Evolutionary conservation across 2,888 invertebrate genomes (phyloP).

Genomic region (Amphipyra tragopoginis): DNA sequence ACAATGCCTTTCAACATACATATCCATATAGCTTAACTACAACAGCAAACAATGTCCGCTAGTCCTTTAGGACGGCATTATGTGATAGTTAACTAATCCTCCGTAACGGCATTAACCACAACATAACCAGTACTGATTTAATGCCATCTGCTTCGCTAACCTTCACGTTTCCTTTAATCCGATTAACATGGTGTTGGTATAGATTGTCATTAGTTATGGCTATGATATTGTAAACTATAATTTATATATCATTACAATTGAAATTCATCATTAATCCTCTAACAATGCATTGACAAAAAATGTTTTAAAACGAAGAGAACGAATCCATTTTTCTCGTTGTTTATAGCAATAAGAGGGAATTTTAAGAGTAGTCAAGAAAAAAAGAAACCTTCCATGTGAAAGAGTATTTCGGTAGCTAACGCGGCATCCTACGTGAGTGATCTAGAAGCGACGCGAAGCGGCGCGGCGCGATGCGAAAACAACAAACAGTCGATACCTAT

Average conservation of each 20-base stretch:
- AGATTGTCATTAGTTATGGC: constrained; percentile 40
- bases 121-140: constrained; percentile 55
- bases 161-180: constrained; percentile 56
- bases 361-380: too few relatives aligned
- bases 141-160: constrained; percentile 50
- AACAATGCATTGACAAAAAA: too few relatives aligned
- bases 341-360: too few relatives aligned
- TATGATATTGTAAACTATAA: constrained; percentile 9
- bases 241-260: background rate
- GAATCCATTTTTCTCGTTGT: too few relatives aligned
- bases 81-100: constrained; percentile 42
- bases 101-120: constrained; percentile 38
- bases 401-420: too few relatives aligned
- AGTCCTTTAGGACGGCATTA: constrained; percentile 37
- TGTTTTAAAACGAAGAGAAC: too few relatives aligned
- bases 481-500: too few relatives aligned
- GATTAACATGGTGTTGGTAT: constrained; percentile 45
- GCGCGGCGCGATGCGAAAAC: too few relatives aligned
- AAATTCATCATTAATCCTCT: too few relatives aligned
- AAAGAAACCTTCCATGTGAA: too few relatives aligned
- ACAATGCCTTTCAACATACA: background rate
- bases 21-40: constrained; percentile 27
- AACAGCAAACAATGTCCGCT: constrained; percentile 15
- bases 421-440: too few relatives aligned
- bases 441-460: too few relatives aligned